These are phyloP conservation scores for Rhamnusium bicolor DNA, from an alignment of 2,888 invertebrate genomes.

Conservation along the genomic window DNA sequence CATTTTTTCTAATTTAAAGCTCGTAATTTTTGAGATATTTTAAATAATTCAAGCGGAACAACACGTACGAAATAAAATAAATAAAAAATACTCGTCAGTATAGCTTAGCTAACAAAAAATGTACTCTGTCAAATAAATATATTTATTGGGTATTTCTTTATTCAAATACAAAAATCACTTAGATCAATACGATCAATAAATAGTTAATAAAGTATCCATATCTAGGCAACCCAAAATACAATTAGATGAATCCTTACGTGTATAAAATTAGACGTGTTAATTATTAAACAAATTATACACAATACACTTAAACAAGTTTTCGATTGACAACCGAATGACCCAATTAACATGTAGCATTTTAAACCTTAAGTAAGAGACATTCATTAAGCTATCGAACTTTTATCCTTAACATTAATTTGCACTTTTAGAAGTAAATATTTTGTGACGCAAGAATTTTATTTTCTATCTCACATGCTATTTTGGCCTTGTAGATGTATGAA, in stretches of 20 bases:
- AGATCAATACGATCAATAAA: too few relatives aligned
- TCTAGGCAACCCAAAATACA: neutral
- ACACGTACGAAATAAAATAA: too few relatives aligned
- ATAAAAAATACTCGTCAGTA: too few relatives aligned
- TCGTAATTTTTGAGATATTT: too few relatives aligned
- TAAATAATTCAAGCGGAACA: too few relatives aligned
- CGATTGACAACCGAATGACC: neutral
- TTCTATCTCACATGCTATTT: neutral
- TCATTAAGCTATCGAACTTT: conserved; percentile 39
- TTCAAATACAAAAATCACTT: too few relatives aligned
- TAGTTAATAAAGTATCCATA: neutral
- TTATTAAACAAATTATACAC: neutral
- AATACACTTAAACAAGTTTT: neutral
- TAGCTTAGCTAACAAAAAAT: too few relatives aligned
- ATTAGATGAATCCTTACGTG: neutral
- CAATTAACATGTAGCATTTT: neutral
- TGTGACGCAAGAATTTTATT: neutral
- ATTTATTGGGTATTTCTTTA: too few relatives aligned
- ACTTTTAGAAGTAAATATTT: conserved; percentile 9
- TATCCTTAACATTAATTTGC: conserved; percentile 47
- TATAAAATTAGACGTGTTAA: neutral
- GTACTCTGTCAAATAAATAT: too few relatives aligned
- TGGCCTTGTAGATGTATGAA: neutral
- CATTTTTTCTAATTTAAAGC: too few relatives aligned
- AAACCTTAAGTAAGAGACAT: conserved; percentile 26